Percentiles rank a stretch among this genome's conserved stretches.
Evolutionary conservation across 2,888 invertebrate genomes (phyloP).

Genomic region (Melolontha melolontha): DNA sequence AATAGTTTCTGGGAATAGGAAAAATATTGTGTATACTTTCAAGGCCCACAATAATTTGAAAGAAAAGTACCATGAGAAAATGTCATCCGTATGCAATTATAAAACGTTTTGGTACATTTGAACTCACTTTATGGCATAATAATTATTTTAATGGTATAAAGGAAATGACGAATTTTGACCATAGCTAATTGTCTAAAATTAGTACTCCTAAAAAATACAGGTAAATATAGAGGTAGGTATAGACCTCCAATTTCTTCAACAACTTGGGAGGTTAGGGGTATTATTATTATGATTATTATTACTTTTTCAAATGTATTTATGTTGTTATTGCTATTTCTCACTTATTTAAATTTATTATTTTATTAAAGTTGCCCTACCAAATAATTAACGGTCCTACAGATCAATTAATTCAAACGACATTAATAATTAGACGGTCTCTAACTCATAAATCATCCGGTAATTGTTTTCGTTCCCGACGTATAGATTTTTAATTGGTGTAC

Average conservation of each 20-base stretch:
- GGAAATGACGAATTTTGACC: conserved; percentile 39
- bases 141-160: conserved; percentile 40
- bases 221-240: no score
- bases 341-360: no score
- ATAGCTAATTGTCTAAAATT: conserved; percentile 38
- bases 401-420: conserved; percentile 19
- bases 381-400: conserved; percentile 7
- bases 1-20: no score
- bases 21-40: background rate
- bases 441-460: conserved; percentile 14
- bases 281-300: no score
- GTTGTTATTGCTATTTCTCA: no score
- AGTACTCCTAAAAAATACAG: background rate
- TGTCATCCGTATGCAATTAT: conserved; percentile 40
- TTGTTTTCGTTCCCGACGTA: conserved; percentile 11
- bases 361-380: no score
- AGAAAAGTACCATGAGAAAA: conserved; percentile 10
- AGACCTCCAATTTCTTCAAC: no score
- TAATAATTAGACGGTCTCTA: conserved; percentile 15
- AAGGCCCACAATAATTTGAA: conserved; percentile 1
- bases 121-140: conserved; percentile 40
- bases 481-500: conserved; percentile 28
- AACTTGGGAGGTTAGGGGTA: no score
- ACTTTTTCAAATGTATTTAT: no score
- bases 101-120: conserved; percentile 37